A percentile compares a stretch with the other conserved stretches of the same genome.
Evolutionary conservation across 2,888 invertebrate species (phyloP).

Genomic region (Alitta virens): DNA sequence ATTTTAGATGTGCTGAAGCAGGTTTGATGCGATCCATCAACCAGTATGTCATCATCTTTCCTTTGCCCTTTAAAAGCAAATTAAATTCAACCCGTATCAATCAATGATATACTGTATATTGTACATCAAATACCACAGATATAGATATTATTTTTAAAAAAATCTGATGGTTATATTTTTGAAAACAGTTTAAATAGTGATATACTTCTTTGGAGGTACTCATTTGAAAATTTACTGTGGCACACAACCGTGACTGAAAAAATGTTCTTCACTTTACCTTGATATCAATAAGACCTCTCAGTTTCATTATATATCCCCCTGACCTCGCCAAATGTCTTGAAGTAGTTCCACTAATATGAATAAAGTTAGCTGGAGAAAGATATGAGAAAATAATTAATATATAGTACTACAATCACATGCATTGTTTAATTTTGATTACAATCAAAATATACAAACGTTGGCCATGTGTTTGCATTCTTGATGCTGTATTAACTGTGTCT

Average conservation of each 20-base stretch:
- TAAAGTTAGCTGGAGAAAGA: slow-evolving; percentile 5
- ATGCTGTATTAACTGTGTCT: slow-evolving; percentile 9
- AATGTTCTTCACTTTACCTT: slow-evolving; percentile 7
- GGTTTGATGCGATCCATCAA: background rate
- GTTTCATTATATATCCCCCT: slow-evolving; percentile 5
- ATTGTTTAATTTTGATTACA: background rate
- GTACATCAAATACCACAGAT: too few relatives aligned
- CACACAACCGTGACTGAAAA: too few relatives aligned
- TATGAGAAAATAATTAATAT: background rate
- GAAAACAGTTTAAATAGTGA: too few relatives aligned
- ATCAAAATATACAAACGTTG: background rate
- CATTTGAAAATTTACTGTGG: too few relatives aligned
- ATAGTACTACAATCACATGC: background rate
- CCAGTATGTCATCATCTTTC: slow-evolving; percentile 9
- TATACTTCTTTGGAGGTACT: too few relatives aligned
- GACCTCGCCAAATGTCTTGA: slow-evolving; percentile 7
- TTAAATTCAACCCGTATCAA: background rate
- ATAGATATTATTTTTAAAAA: too few relatives aligned
- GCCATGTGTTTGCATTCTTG: slow-evolving; percentile 6
- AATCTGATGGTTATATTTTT: too few relatives aligned
- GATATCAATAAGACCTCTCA: slow-evolving; percentile 6
- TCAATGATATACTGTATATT: slow-evolving; percentile 1
- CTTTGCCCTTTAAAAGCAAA: slow-evolving; percentile 1
- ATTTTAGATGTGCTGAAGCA: too few relatives aligned
- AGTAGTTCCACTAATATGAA: slow-evolving; percentile 11